These are phyloP conservation scores for Xestia c-nigrum DNA, from an alignment of 2,888 invertebrate species.

Conservation along the genomic window DNA sequence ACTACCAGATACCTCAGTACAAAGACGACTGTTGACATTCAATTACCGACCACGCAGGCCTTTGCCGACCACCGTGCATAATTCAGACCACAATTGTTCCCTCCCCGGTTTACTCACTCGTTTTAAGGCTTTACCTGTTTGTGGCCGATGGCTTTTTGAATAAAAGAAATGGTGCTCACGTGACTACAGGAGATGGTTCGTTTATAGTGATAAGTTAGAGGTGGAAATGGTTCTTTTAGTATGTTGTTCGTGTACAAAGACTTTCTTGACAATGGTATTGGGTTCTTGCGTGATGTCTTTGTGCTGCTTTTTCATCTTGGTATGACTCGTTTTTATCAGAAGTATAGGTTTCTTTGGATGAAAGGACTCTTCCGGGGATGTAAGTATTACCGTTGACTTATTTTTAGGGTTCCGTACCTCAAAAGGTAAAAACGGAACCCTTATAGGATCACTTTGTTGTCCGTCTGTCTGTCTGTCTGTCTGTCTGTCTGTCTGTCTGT, in stretches of 20 bases:
- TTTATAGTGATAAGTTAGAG: conserved; percentile 31
- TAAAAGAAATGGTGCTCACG: conserved; percentile 40
- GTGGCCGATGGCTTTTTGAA: conserved; percentile 51
- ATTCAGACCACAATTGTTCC: conserved; percentile 70
- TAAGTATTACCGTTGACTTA: no score
- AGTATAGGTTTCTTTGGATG: neutral
- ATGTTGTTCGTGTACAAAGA: neutral
- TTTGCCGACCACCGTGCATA: conserved; percentile 59
- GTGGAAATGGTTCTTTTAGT: conserved; percentile 1
- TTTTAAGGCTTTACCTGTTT: conserved; percentile 50
- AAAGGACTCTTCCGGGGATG: no score
- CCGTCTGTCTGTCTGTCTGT: no score
- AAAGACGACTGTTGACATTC: conserved; percentile 71
- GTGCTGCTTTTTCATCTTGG: neutral
- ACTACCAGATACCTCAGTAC: conserved; percentile 19
- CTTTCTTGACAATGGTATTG: neutral
- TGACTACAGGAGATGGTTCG: conserved; percentile 11
- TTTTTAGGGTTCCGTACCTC: no score
- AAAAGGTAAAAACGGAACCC: no score
- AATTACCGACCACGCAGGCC: conserved; percentile 67
- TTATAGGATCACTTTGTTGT: no score
- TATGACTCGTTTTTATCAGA: neutral
- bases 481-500: no score
- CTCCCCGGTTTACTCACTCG: conserved; percentile 65
- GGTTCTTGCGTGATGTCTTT: neutral